Conservation (phyloP, 2,797 vertebrate genomes). For the Parauchenoglanis punctatus region DNA sequence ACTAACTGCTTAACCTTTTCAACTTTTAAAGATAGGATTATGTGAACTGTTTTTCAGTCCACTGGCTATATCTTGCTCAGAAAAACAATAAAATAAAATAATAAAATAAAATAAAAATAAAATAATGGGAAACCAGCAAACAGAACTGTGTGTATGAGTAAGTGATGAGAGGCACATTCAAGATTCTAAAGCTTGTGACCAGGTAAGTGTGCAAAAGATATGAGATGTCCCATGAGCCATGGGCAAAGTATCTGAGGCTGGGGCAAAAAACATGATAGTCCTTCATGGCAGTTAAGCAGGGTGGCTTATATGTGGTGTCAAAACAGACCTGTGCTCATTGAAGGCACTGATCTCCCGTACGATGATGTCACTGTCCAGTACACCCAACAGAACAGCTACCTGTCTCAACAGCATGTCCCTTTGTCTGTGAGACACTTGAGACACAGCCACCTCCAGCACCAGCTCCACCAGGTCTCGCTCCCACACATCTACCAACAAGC, state of each 20-base stretch:
- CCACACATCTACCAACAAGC: constrained; percentile 77
- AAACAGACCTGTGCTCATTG: constrained; percentile 89
- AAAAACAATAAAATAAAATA: not conserved
- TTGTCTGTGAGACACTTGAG: constrained; percentile 89
- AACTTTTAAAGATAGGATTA: not conserved
- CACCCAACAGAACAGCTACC: constrained; percentile 90
- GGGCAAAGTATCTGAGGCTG: not conserved
- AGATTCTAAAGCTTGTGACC: not conserved
- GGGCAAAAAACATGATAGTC: not conserved
- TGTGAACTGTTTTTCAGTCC: not conserved
- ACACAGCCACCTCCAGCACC: constrained; percentile 89
- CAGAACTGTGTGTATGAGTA: not conserved
- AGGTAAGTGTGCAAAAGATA: not conserved
- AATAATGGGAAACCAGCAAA: not conserved
- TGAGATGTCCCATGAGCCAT: not conserved
- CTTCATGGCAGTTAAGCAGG: not conserved
- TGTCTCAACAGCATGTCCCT: constrained; percentile 96
- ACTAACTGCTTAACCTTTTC: not conserved
- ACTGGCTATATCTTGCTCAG: not conserved
- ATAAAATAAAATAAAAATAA: too few species aligned
- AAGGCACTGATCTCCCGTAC: constrained; percentile 90
- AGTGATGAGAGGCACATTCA: not conserved
- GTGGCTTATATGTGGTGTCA: not conserved
- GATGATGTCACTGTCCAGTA: constrained; percentile 93
- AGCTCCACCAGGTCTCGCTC: constrained; percentile 93